Evolutionary conservation across 2,888 invertebrate species (phyloP).

Genomic region (Tetranychus piercei): DNA sequence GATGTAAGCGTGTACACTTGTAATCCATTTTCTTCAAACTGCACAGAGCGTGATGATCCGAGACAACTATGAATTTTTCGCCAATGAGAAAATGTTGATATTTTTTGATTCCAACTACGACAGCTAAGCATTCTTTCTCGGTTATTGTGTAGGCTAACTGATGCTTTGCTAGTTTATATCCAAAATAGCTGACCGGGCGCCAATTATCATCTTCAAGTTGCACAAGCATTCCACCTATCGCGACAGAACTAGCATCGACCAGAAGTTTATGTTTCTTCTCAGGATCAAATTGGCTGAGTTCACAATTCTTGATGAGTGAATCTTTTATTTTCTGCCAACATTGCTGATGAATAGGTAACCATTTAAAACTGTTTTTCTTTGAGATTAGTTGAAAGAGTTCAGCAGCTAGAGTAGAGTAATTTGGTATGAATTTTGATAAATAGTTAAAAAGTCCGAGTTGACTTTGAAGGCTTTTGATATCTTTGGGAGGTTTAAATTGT

Average conservation of each 20-base stretch:
- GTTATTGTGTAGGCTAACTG: conserved; percentile 26
- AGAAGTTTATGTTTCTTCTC: not conserved
- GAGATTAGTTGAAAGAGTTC: not conserved
- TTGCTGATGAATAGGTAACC: not conserved
- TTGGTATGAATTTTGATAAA: not conserved
- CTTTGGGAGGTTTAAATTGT: too few species aligned
- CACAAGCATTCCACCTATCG: not conserved
- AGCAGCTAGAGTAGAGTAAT: not conserved
- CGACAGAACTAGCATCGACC: not conserved
- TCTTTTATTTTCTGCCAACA: not conserved
- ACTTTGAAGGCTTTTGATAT: too few species aligned
- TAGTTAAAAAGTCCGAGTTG: not conserved
- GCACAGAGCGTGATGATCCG: not conserved
- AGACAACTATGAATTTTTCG: too few species aligned
- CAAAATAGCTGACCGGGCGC: not conserved
- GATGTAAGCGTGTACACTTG: too few species aligned
- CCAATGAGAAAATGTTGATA: too few species aligned
- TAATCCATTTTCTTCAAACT: too few species aligned
- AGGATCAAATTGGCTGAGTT: not conserved
- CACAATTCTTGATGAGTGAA: not conserved
- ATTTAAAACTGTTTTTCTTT: too few species aligned
- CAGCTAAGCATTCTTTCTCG: not conserved
- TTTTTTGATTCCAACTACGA: too few species aligned
- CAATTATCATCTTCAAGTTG: not conserved
- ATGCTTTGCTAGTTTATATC: conserved; percentile 19